These are phyloP conservation scores for Malthinus seriepunctatus DNA, from an alignment of 2,888 invertebrate species.

Conservation along the genomic window DNA sequence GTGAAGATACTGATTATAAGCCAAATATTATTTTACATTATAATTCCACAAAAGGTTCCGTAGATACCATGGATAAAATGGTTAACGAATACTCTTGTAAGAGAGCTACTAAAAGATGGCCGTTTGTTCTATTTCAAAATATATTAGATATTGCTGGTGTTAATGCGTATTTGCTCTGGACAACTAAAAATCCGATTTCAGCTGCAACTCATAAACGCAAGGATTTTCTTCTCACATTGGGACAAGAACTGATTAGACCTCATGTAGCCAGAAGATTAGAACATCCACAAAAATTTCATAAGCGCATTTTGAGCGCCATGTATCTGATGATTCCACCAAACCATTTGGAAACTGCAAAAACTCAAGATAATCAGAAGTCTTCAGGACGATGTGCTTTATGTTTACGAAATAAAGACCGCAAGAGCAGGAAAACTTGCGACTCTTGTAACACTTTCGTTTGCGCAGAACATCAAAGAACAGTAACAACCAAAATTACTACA, in stretches of 20 bases:
- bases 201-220: conserved; percentile 12
- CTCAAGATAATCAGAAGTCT: background rate
- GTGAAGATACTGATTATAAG: conserved; percentile 27
- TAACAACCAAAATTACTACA: too few relatives aligned
- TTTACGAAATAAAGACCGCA: background rate
- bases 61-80: conserved; percentile 32
- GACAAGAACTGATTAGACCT: conserved; percentile 15
- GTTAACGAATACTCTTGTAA: conserved; percentile 24
- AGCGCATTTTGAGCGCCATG: background rate
- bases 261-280: conserved; percentile 21
- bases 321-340: background rate
- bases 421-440: background rate
- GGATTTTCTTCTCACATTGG: conserved; percentile 30
- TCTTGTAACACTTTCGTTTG: background rate
- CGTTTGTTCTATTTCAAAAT: conserved; percentile 32
- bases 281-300: background rate
- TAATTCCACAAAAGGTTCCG: conserved; percentile 34
- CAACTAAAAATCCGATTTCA: conserved; percentile 22
- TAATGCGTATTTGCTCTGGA: conserved; percentile 25
- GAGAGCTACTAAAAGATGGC: conserved; percentile 31
- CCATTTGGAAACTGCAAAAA: background rate
- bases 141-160: conserved; percentile 30
- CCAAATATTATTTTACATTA: conserved; percentile 32
- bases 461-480: background rate
- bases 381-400: background rate